A percentile compares a stretch with the other conserved stretches of the same genome.
Evolutionary conservation across 2,797 vertebrate genomes (phyloP).

Genomic region (Aselliscus stoliczkanus): DNA sequence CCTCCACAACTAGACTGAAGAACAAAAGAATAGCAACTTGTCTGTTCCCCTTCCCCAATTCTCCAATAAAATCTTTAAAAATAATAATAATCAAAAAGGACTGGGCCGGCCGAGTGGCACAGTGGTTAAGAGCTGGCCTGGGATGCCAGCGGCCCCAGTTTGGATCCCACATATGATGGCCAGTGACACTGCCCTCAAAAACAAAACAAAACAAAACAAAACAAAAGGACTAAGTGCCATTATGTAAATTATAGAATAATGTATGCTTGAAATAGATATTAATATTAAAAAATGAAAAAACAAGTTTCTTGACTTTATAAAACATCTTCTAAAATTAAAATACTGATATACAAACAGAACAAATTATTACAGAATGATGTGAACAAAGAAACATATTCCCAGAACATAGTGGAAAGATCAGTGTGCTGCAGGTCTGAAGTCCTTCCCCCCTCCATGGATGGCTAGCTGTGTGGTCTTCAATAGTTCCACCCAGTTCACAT

Average conservation of each 20-base stretch:
- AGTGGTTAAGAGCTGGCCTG: too few species aligned
- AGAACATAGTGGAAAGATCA: background rate
- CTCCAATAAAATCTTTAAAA: too few species aligned
- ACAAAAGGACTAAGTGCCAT: background rate
- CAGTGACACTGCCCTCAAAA: too few species aligned
- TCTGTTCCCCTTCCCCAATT: too few species aligned
- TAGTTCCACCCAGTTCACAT: background rate
- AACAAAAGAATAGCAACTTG: too few species aligned
- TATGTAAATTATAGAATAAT: background rate
- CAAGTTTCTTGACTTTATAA: background rate
- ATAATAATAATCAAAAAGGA: too few species aligned
- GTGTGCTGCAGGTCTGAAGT: background rate
- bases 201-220: too few species aligned
- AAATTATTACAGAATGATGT: background rate
- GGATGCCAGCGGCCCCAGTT: too few species aligned
- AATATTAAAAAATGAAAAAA: background rate
- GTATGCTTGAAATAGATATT: background rate
- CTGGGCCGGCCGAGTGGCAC: too few species aligned
- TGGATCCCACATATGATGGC: too few species aligned
- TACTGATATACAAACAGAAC: background rate
- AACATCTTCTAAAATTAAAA: background rate
- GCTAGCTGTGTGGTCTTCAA: background rate
- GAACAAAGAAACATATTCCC: background rate
- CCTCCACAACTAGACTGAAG: too few species aligned
- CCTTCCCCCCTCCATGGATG: background rate